These are phyloP conservation scores for Lepidurus couesii DNA, from an alignment of 1,140 invertebrate species.

Conservation along the genomic window DNA sequence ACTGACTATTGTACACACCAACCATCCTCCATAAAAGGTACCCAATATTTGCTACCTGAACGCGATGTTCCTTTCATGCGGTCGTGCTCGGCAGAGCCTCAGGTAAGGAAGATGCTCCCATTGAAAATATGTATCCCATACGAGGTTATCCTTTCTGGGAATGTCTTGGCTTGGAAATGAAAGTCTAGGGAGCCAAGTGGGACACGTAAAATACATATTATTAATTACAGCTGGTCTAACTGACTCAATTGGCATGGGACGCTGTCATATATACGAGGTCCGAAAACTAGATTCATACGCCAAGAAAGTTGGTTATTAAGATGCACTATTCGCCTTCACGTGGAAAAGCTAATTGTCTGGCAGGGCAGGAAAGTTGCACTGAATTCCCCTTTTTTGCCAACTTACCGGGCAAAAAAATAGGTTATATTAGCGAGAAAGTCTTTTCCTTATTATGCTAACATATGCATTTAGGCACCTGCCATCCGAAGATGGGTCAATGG, in stretches of 20 bases:
- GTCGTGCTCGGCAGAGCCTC: neutral
- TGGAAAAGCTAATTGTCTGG: no score
- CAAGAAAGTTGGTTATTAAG: no score
- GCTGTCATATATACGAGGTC: no score
- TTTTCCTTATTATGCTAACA: neutral
- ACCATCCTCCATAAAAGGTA: neutral
- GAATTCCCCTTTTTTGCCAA: no score
- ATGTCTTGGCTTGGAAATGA: neutral
- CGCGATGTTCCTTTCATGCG: neutral
- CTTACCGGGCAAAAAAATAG: no score
- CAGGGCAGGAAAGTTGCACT: no score
- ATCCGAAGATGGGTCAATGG: neutral
- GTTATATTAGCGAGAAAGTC: conserved; percentile 11
- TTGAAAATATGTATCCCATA: neutral
- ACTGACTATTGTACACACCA: neutral
- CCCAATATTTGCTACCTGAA: neutral
- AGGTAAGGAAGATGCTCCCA: conserved; percentile 7
- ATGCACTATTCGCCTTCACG: no score
- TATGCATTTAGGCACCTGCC: neutral
- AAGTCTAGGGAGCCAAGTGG: neutral
- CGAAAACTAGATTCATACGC: no score
- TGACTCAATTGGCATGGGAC: no score
- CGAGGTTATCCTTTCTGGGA: neutral
- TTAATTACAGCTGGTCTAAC: no score
- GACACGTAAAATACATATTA: neutral